Percentiles rank a stretch among this genome's conserved stretches.
phyloP scores from a whole-genome alignment of 30 jellyfish, hydroid and myxozoan genomes.

The Mastigias papua region DNA sequence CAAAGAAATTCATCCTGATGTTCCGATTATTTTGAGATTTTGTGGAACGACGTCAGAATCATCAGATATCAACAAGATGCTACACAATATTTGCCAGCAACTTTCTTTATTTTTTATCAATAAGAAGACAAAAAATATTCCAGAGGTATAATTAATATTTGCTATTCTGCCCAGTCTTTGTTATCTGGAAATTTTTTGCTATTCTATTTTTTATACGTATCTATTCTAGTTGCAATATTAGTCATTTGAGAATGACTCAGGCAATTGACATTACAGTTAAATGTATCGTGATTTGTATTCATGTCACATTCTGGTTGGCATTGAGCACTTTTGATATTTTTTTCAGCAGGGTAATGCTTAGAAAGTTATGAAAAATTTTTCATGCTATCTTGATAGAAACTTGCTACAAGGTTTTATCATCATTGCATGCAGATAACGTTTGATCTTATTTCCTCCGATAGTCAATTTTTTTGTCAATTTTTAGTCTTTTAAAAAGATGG shows the following conservation, averaged over 20 bases:
- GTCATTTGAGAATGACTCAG: no score
- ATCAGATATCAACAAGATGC: slow-evolving; percentile 62
- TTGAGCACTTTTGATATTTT: no score
- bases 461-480: neutral
- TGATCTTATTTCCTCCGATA: no score
- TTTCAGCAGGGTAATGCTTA: neutral
- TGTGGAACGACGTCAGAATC: slow-evolving; percentile 93
- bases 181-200: neutral
- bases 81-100: slow-evolving; percentile 78
- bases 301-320: no score
- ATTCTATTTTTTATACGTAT: no score
- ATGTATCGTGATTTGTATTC: neutral
- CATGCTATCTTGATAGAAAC: no score
- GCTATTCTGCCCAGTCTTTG: neutral
- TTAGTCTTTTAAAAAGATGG: slow-evolving; percentile 77
- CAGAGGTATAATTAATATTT: slow-evolving; percentile 40
- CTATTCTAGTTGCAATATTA: no score
- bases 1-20: slow-evolving; percentile 46
- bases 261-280: neutral
- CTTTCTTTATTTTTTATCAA: slow-evolving; percentile 35
- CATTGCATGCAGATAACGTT: neutral
- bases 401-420: no score
- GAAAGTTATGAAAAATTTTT: no score
- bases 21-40: slow-evolving; percentile 69
- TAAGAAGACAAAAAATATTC: slow-evolving; percentile 25